Evolutionary conservation across 1,140 invertebrate genomes (phyloP).

Genomic region (Laupala kohalensis): DNA sequence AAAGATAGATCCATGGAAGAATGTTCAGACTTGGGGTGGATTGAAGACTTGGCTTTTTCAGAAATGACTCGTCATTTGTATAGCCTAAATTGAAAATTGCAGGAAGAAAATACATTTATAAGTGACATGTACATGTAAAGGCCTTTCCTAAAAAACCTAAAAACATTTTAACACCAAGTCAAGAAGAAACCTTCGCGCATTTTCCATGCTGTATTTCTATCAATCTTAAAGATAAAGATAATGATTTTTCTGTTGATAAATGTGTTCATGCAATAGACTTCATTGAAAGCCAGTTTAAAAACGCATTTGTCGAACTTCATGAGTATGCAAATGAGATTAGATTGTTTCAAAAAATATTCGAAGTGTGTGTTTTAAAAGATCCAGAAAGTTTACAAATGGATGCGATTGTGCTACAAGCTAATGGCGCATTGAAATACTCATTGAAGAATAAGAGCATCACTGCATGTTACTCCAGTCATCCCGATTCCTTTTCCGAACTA

Average conservation of each 20-base stretch:
- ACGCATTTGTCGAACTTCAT: not conserved
- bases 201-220: not conserved
- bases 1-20: not conserved
- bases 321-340: not conserved
- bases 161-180: not conserved
- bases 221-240: not conserved
- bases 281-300: not conserved
- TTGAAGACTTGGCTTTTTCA: too few relatives aligned
- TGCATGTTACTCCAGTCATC: not conserved
- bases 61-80: not conserved
- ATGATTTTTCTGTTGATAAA: not conserved
- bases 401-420: not conserved
- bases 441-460: not conserved
- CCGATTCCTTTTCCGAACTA: not conserved
- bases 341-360: not conserved
- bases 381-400: not conserved
- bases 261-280: not conserved
- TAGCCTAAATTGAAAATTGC: too few relatives aligned
- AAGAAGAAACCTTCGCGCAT: not conserved
- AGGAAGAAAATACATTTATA: not conserved
- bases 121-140: not conserved
- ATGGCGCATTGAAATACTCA: not conserved
- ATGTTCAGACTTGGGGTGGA: not conserved
- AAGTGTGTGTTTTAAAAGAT: not conserved
- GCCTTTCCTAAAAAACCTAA: not conserved